Evolutionary conservation across 2,113 vertebrate genomes (phyloP).

Genomic region (Gorsachius goisagi): DNA sequence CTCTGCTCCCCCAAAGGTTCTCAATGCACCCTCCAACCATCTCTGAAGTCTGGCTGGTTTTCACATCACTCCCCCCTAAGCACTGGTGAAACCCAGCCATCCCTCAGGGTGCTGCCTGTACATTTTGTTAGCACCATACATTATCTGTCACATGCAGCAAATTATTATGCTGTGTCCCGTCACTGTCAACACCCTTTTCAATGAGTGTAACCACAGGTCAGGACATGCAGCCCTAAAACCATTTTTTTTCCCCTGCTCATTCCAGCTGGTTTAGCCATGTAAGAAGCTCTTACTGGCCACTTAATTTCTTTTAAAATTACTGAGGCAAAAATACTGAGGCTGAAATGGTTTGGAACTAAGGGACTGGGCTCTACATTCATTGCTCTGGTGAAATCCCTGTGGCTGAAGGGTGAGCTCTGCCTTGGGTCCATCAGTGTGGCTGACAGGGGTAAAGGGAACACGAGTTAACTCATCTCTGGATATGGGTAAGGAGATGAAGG

Average conservation of each 20-base stretch:
- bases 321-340: background rate
- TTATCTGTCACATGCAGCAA: background rate
- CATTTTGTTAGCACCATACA: background rate
- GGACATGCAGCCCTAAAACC: background rate
- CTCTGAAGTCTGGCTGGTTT: background rate
- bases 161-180: background rate
- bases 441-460: background rate
- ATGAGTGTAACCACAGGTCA: background rate
- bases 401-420: background rate
- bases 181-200: background rate
- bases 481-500: background rate
- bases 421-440: background rate
- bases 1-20: background rate
- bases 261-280: fast-evolving
- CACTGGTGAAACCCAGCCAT: background rate
- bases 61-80: background rate
- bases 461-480: background rate
- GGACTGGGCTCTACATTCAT: background rate
- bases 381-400: background rate
- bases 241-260: background rate
- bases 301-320: background rate
- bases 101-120: fast-evolving
- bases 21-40: background rate
- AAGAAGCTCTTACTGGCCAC: background rate
- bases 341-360: background rate